Conservation (phyloP, 1,140 invertebrate species). For the Cydia strobilella region DNA sequence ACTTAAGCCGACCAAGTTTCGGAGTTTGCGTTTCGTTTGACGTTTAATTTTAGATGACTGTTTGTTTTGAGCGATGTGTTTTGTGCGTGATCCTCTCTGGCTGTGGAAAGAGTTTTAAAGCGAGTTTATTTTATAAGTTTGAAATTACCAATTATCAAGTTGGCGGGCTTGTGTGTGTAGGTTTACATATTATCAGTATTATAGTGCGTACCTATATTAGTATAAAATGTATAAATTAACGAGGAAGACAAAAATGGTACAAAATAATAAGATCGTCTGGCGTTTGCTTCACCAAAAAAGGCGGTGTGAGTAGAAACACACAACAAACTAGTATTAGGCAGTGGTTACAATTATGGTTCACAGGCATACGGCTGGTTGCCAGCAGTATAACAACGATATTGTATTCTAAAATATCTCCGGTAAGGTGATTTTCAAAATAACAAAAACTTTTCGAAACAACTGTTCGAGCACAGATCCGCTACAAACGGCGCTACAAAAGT, state of each 20-base stretch:
- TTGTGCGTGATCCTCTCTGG: conserved; percentile 3
- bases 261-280: too few relatives aligned
- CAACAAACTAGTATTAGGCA: too few relatives aligned
- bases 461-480: neutral
- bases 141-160: neutral
- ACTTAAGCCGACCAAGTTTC: conserved; percentile 9
- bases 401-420: too few relatives aligned
- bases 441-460: neutral
- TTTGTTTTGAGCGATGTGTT: conserved; percentile 4
- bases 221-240: too few relatives aligned
- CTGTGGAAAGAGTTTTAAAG: neutral
- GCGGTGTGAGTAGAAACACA: too few relatives aligned
- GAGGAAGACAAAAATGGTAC: too few relatives aligned
- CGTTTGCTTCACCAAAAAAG: too few relatives aligned
- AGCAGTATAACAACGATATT: too few relatives aligned
- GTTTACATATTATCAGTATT: neutral
- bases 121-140: neutral
- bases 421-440: too few relatives aligned
- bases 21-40: conserved; percentile 18
- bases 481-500: conserved; percentile 14
- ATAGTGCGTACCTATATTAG: neutral
- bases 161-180: neutral
- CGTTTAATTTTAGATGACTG: conserved; percentile 23
- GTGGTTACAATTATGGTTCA: too few relatives aligned
- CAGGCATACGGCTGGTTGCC: too few relatives aligned